phyloP scores from a whole-genome alignment of 2,888 invertebrate species.

The Artemia sp. region DNA sequence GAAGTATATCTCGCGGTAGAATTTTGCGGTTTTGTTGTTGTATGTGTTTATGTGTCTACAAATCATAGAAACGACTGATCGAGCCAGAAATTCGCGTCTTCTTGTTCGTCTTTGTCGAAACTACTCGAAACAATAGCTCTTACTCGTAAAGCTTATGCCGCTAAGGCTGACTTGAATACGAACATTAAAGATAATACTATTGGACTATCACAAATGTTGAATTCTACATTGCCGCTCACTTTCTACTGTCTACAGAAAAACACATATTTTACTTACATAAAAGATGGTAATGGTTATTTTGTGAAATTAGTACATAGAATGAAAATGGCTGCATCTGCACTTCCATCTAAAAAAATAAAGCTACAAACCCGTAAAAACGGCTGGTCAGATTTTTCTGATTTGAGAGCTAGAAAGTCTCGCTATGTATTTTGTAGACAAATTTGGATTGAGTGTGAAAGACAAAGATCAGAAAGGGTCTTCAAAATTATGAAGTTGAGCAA shows the following conservation, averaged over 20 bases:
- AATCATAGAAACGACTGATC: slow-evolving; percentile 2
- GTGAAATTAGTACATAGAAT: background rate
- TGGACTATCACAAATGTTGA: slow-evolving; percentile 11
- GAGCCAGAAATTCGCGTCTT: background rate
- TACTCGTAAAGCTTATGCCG: background rate
- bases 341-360: too few species aligned
- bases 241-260: slow-evolving; percentile 8
- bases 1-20: slow-evolving; percentile 1
- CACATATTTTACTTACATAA: background rate
- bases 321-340: too few species aligned
- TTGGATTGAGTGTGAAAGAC: too few species aligned
- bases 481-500: too few species aligned
- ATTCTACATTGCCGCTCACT: background rate
- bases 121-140: slow-evolving; percentile 5
- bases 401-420: too few species aligned
- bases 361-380: too few species aligned
- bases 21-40: background rate
- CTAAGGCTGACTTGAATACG: background rate
- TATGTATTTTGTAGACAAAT: too few species aligned
- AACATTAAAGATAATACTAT: background rate
- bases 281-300: background rate
- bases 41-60: background rate
- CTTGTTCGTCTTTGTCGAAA: background rate
- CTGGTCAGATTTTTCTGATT: too few species aligned
- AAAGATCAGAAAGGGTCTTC: too few species aligned